Evolutionary conservation across 2,797 vertebrate genomes (phyloP).

Genomic region (Hafferia zeledoni): DNA sequence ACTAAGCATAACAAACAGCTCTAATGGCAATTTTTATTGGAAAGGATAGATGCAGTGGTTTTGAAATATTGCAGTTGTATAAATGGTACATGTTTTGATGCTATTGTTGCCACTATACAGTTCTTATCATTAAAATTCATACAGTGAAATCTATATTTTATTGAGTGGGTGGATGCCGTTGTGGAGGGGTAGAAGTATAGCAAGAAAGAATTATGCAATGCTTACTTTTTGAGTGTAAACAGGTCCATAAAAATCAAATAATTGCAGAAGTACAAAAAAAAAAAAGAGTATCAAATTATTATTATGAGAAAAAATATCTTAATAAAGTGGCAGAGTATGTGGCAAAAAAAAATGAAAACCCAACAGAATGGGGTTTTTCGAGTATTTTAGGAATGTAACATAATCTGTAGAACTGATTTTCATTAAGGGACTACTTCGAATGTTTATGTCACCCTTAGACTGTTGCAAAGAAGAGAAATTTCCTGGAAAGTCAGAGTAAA

Average conservation of each 20-base stretch:
- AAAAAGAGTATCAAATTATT: background rate
- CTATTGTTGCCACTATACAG: accelerated
- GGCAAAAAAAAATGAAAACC: background rate
- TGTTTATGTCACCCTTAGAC: background rate
- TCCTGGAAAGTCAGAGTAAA: background rate
- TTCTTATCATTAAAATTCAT: background rate
- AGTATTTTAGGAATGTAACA: background rate
- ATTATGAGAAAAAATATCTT: background rate
- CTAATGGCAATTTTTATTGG: background rate
- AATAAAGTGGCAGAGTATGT: background rate
- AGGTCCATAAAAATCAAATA: background rate
- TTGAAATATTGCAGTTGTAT: background rate
- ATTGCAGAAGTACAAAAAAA: background rate
- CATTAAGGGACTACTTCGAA: background rate
- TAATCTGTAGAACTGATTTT: background rate
- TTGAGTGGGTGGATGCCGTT: background rate
- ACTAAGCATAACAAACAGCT: background rate
- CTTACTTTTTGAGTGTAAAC: background rate
- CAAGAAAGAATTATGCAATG: background rate
- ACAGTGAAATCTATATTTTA: background rate
- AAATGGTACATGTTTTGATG: background rate
- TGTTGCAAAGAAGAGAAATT: background rate
- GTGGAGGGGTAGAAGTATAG: background rate
- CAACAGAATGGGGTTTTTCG: background rate
- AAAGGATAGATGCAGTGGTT: background rate